Conservation (phyloP, 2,797 vertebrate genomes). For the Chiloscyllium punctatum region DNA sequence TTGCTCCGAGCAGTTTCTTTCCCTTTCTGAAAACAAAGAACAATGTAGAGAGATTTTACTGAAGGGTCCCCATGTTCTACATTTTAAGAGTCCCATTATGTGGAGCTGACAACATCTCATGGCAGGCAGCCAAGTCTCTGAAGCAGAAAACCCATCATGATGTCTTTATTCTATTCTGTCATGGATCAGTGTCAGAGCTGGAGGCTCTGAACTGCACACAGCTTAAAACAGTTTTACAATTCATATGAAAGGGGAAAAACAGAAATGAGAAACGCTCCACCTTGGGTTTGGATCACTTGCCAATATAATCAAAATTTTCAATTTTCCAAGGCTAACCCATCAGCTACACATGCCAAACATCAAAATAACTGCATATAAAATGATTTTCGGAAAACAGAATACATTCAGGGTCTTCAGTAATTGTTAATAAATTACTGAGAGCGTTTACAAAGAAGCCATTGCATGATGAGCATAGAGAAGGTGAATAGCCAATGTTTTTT, state of each 20-base stretch:
- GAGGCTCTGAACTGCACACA: neutral
- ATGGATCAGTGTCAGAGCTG: neutral
- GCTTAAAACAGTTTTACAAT: constrained; percentile 3
- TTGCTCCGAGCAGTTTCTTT: neutral
- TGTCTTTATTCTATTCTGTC: constrained; percentile 18
- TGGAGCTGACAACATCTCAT: constrained; percentile 1
- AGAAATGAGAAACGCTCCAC: neutral
- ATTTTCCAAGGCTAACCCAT: neutral
- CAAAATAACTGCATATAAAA: neutral
- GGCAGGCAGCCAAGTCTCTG: constrained; percentile 25
- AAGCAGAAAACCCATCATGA: constrained; percentile 30
- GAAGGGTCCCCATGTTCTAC: neutral
- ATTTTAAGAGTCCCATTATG: constrained; percentile 32
- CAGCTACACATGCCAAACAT: neutral
- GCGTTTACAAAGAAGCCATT: neutral
- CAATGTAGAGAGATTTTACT: neutral
- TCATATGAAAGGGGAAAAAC: neutral
- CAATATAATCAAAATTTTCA: neutral
- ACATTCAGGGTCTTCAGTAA: neutral
- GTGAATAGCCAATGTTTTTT: too few relatives aligned
- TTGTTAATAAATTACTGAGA: neutral
- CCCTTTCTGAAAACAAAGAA: neutral
- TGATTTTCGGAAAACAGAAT: neutral
- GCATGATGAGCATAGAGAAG: too few relatives aligned
- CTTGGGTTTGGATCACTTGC: neutral